A percentile compares a stretch with the other conserved stretches of the same genome.
Evolutionary conservation across 2,113 vertebrate species (phyloP).

Genomic region (Channa argus): DNA sequence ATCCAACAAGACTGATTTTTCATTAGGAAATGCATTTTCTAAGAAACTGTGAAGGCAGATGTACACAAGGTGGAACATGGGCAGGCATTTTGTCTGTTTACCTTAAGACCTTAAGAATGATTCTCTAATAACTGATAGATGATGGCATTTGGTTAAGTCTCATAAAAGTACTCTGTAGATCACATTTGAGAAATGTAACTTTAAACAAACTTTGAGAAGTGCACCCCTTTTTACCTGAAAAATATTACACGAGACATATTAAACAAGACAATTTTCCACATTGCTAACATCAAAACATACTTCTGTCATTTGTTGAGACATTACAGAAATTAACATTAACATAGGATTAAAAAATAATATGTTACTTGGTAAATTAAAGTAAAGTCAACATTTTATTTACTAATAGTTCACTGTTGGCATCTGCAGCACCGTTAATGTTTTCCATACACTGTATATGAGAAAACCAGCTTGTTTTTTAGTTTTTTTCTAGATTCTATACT

Average conservation of each 20-base stretch:
- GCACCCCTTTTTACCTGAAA: too few relatives aligned
- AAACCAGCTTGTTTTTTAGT: too few relatives aligned
- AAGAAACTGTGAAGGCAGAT: not conserved
- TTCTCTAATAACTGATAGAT: not conserved
- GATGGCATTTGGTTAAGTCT: conserved; percentile 3
- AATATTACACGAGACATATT: not conserved
- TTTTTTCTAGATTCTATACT: too few relatives aligned
- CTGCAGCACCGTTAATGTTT: too few relatives aligned
- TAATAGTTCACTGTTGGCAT: too few relatives aligned
- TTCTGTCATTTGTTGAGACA: not conserved
- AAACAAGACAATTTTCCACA: not conserved
- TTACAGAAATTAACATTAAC: not conserved
- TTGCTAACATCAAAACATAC: not conserved
- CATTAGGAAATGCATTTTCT: too few relatives aligned
- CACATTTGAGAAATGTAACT: not conserved
- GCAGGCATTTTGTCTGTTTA: not conserved
- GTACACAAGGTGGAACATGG: not conserved
- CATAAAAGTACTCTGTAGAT: not conserved
- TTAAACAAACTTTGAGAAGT: too few relatives aligned
- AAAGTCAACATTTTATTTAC: too few relatives aligned
- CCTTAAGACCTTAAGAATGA: not conserved
- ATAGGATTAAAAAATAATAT: not conserved
- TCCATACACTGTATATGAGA: too few relatives aligned
- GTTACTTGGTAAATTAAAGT: too few relatives aligned
- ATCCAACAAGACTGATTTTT: not conserved